phyloP scores from a whole-genome alignment of 2,888 invertebrate genomes.

The Heteropelma amictum region DNA sequence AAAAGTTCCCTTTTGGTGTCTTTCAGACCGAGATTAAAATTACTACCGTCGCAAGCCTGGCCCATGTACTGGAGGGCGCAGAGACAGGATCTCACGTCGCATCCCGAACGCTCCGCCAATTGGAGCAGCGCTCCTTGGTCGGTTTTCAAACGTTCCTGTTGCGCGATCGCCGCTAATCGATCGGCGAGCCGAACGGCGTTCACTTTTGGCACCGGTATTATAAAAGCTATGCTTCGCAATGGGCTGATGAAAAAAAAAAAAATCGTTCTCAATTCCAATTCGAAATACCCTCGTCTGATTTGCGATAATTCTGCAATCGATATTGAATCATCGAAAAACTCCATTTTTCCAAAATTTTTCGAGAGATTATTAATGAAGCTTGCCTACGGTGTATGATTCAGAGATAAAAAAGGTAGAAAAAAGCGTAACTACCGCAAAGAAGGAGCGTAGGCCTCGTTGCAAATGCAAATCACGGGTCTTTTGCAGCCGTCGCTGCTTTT shows the following conservation, averaged over 20 bases:
- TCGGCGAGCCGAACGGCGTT: constrained; percentile 77
- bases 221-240: constrained; percentile 68
- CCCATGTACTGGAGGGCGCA: constrained; percentile 90
- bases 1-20: constrained; percentile 92
- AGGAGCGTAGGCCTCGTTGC: constrained; percentile 95
- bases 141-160: constrained; percentile 83
- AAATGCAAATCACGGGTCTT: constrained; percentile 97
- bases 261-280: no score
- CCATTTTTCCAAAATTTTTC: no score
- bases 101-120: constrained; percentile 89
- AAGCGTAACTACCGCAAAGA: constrained; percentile 82
- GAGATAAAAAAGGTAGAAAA: constrained; percentile 80
- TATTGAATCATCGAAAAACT: no score
- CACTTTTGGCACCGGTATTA: constrained; percentile 73
- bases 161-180: constrained; percentile 85
- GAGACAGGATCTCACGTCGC: constrained; percentile 95
- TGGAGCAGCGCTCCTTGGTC: constrained; percentile 86
- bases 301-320: no score
- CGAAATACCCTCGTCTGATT: no score
- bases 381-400: background rate
- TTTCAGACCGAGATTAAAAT: constrained; percentile 88
- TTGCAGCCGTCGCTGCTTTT: constrained; percentile 83
- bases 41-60: constrained; percentile 80
- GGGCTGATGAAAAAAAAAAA: constrained; percentile 55
- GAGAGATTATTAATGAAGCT: no score